Percentiles rank a stretch among this genome's conserved stretches.
phyloP scores from a whole-genome alignment of 2,888 invertebrate species.

The Drosophila recens region DNA sequence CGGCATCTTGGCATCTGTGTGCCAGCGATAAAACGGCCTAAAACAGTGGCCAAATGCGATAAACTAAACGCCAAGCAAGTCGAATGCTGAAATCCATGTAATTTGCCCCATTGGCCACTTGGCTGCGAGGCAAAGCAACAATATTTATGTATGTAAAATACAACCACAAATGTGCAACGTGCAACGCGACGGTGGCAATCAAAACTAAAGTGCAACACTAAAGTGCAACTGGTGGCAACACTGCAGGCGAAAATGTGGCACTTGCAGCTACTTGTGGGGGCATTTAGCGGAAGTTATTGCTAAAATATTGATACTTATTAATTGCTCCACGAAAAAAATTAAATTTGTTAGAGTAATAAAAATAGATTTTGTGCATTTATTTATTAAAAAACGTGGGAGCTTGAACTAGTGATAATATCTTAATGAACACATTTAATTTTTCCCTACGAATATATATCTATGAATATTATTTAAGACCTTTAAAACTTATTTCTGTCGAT shows the following conservation, averaged over 20 bases:
- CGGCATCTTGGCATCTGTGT: constrained; percentile 58
- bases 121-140: constrained; percentile 28
- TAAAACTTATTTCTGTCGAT: too few species aligned
- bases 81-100: constrained; percentile 58
- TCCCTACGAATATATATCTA: too few species aligned
- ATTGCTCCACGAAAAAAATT: neutral
- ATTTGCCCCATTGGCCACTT: constrained; percentile 58
- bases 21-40: constrained; percentile 33
- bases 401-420: neutral
- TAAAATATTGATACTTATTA: neutral
- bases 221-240: constrained; percentile 29
- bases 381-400: neutral
- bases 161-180: constrained; percentile 25
- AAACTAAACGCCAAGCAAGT: constrained; percentile 65
- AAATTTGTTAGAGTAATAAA: neutral
- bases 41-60: constrained; percentile 70
- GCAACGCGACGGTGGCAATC: constrained; percentile 63
- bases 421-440: too few species aligned
- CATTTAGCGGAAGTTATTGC: constrained; percentile 23
- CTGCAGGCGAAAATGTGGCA: constrained; percentile 33
- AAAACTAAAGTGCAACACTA: constrained; percentile 65
- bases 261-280: constrained; percentile 38
- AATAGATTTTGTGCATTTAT: neutral
- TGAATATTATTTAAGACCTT: too few species aligned
- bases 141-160: constrained; percentile 49